These are phyloP conservation scores for Masticophis lateralis DNA, from an alignment of 2,797 vertebrate genomes.

Conservation along the genomic window DNA sequence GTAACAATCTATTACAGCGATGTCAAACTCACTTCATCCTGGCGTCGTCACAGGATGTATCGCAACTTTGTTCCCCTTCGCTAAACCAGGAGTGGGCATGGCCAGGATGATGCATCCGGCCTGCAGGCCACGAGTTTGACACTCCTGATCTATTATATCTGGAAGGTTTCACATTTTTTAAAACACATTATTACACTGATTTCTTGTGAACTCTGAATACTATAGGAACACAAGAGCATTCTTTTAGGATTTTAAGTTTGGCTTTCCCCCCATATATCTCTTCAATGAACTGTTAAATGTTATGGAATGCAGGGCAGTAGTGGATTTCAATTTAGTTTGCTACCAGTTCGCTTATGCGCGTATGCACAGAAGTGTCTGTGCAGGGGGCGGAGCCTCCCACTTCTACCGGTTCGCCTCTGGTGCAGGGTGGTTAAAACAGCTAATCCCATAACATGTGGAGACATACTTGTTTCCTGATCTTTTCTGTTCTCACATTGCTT, in stretches of 20 bases:
- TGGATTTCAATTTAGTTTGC: no score
- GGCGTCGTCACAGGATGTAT: no score
- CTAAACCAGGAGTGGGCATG: no score
- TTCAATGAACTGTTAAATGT: neutral
- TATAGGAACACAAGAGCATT: neutral
- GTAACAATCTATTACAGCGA: neutral
- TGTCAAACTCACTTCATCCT: no score
- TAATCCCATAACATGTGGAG: neutral
- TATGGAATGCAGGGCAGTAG: neutral
- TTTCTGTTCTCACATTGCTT: neutral
- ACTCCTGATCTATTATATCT: neutral
- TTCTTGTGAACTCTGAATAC: neutral
- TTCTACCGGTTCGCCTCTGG: no score
- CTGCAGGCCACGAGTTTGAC: no score
- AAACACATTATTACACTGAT: neutral
- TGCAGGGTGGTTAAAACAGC: neutral
- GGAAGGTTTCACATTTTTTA: neutral
- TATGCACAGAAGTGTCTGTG: no score
- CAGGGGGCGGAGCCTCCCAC: no score
- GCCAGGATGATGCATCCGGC: rapidly evolving
- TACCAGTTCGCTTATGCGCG: no score
- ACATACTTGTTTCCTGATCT: neutral
- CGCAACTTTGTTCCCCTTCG: no score
- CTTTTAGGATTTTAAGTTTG: neutral
- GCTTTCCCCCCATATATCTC: no score